phyloP scores from a whole-genome alignment of 2,113 vertebrate genomes.

The Chamaea fasciata region DNA sequence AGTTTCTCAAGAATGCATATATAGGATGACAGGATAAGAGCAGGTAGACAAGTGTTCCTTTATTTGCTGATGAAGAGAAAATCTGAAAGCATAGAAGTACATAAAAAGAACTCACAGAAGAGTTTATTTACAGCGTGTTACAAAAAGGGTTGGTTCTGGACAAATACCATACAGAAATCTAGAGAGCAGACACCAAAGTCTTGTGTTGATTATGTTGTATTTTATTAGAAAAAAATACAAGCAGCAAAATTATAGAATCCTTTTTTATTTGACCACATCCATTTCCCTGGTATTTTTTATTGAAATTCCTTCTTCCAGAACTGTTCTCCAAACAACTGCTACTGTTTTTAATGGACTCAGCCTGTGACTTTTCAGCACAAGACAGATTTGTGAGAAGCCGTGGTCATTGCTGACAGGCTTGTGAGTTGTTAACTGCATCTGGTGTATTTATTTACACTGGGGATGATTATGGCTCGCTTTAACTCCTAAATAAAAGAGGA shows the following conservation, averaged over 20 bases:
- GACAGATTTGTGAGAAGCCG: background rate
- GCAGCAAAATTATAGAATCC: background rate
- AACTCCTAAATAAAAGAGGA: background rate
- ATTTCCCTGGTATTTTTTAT: background rate
- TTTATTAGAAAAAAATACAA: background rate
- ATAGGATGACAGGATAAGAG: background rate
- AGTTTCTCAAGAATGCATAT: background rate
- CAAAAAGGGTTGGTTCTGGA: background rate
- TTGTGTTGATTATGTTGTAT: accelerated
- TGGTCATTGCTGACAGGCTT: background rate
- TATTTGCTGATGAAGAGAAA: background rate
- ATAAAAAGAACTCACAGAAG: background rate
- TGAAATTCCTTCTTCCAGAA: background rate
- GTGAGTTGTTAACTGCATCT: background rate
- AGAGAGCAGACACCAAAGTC: background rate
- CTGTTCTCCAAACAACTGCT: background rate
- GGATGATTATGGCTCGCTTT: background rate
- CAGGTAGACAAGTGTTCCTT: background rate
- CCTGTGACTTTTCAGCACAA: background rate
- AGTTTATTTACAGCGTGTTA: background rate
- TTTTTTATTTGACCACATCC: background rate
- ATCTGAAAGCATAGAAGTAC: background rate
- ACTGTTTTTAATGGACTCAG: background rate
- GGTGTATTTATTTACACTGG: background rate
- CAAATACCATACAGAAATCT: background rate